Base-by-base conservation (phyloP, 2,888 invertebrate genomes). In the Zaprionus bogoriensis region DNA sequence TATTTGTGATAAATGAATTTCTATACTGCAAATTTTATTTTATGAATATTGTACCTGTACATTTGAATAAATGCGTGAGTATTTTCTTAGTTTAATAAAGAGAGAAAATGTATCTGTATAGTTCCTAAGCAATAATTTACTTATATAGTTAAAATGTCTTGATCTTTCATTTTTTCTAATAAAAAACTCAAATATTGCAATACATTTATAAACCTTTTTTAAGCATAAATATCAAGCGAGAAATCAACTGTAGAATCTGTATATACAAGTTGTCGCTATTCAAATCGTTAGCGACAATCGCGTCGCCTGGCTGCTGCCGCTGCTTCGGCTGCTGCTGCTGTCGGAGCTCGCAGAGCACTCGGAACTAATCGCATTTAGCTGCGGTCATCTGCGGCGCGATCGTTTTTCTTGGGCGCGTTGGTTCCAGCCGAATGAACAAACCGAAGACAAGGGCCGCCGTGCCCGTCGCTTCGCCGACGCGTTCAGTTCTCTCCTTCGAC, bases 321-420 rank as follows among this genome's bases (percentile, higher is more conserved):
- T 53, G 64, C 28, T 9, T 41, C 52, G 54, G 68, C 46, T 10
- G 45, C 45, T 42, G 51, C 55, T 48, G 55, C 30, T 48, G 55
- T 38, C 32, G 46, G 36, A 27, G 77, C 80, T 75, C 72, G 80
- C 86, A 81, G 79, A 88, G 80, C 77, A 88, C 78, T 83, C 77
- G 88, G 84, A 87, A 89, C 89, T 85, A 89, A 89, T 89, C 78
- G 84, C 80, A 77, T 87, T 89, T 88, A 77, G 89, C 72, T 88
- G 87, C 88, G 89, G 89, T 89, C 89, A 89, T 89, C 89, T 89
- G 89, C 76, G 70, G 67, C 52, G 77, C 78, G 87, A 87, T 84
- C 81, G 84, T 72, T 74, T 77, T 77, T 72, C 83, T 73, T 76
- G 67, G 55, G 53, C 63, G 70, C 70, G 71, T 86, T 86, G 84